phyloP scores from a whole-genome alignment of 1,140 invertebrate species.

The Euwallacea similis region DNA sequence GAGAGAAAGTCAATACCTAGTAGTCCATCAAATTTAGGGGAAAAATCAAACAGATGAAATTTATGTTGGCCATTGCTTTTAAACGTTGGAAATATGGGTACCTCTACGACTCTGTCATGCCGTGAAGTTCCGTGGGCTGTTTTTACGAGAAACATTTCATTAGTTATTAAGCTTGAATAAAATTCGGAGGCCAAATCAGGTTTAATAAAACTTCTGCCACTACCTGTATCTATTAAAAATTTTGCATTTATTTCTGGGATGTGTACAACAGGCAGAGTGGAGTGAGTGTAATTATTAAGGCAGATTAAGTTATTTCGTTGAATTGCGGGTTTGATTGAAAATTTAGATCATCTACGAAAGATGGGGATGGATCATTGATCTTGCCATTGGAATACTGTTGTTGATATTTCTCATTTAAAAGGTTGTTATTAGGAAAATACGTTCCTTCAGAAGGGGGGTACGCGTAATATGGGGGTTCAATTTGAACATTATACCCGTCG shows the following conservation, averaged over 20 bases:
- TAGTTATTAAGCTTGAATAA: constrained; percentile 9
- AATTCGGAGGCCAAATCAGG: constrained; percentile 24
- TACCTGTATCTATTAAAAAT: constrained; percentile 39
- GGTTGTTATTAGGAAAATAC: neutral
- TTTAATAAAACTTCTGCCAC: constrained; percentile 30
- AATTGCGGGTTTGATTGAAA: neutral
- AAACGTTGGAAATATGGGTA: constrained; percentile 29
- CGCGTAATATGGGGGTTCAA: too few species aligned
- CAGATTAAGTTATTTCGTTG: neutral
- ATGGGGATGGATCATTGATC: neutral
- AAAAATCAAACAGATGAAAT: constrained; percentile 24
- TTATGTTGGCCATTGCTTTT: constrained; percentile 21
- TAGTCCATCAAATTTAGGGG: constrained; percentile 19
- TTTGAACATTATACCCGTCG: too few species aligned
- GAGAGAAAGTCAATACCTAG: constrained; percentile 6
- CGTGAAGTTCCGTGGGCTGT: constrained; percentile 25
- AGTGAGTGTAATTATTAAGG: constrained; percentile 12
- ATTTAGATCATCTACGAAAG: constrained; percentile 1
- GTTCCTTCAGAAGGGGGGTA: neutral
- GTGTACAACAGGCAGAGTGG: constrained; percentile 1
- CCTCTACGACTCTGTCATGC: constrained; percentile 26
- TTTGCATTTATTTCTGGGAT: constrained; percentile 26
- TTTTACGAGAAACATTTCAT: constrained; percentile 31
- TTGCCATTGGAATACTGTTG: neutral
- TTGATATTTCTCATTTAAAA: neutral